These are phyloP conservation scores for Tragelaphus scriptus DNA, from an alignment of 2,113 vertebrate genomes.

Conservation along the genomic window DNA sequence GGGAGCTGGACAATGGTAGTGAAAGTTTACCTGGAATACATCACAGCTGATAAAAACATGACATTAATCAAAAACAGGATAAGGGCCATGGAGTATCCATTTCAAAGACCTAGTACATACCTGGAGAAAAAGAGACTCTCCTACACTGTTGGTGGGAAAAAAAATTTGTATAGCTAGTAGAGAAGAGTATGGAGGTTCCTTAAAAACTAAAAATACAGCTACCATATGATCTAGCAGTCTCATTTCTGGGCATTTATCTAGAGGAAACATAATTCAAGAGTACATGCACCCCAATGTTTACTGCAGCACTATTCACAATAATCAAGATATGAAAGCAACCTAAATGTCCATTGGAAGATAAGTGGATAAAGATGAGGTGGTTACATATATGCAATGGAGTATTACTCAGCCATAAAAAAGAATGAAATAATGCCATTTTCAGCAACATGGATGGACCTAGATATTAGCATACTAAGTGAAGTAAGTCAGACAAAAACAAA, in stretches of 20 bases:
- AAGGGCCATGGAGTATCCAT: background rate
- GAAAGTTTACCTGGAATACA: background rate
- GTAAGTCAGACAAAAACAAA: background rate
- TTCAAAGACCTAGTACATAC: background rate
- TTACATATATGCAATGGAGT: background rate
- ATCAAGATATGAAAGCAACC: background rate
- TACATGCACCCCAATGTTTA: background rate
- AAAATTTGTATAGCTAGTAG: background rate
- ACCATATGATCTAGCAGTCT: background rate
- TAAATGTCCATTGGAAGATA: background rate
- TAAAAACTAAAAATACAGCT: background rate
- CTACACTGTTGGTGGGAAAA: background rate
- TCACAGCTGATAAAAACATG: background rate
- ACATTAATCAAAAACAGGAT: background rate
- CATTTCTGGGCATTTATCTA: background rate
- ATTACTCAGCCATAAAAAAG: background rate
- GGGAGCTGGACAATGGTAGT: background rate
- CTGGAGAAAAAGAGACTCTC: background rate
- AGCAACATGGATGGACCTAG: background rate
- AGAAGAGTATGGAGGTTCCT: background rate
- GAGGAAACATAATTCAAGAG: background rate
- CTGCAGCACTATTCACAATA: background rate
- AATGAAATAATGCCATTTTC: background rate
- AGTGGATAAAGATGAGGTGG: background rate
- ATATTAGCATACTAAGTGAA: background rate